A percentile compares a stretch with the other conserved stretches of the same genome.
Evolutionary conservation across 2,797 vertebrate species (phyloP).

Genomic region (Odontamblyopus rebecca): DNA sequence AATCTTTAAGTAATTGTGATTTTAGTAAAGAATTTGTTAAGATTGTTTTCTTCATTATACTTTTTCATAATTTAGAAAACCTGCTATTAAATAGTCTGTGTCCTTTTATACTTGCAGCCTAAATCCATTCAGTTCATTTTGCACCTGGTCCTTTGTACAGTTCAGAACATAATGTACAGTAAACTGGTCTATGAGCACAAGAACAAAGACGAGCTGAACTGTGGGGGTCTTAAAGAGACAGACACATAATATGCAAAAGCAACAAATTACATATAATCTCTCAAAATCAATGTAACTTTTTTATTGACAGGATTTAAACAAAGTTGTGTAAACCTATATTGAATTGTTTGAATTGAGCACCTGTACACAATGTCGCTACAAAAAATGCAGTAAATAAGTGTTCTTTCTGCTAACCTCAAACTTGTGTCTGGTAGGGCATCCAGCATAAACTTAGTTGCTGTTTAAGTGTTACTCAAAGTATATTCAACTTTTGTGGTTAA

Average conservation of each 20-base stretch:
- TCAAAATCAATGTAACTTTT: background rate
- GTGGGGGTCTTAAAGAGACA: conserved; percentile 1
- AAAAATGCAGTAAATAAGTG: background rate
- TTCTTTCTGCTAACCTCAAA: background rate
- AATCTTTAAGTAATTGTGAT: too few relatives aligned
- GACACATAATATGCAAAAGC: background rate
- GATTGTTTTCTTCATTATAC: too few relatives aligned
- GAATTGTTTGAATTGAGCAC: background rate
- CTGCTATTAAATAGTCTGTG: background rate
- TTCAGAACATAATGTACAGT: background rate
- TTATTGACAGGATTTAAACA: background rate
- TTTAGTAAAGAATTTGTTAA: too few relatives aligned
- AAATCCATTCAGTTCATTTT: background rate
- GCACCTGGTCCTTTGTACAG: background rate
- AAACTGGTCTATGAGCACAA: background rate
- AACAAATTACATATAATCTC: background rate
- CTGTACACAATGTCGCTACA: background rate
- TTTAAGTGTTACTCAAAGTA: background rate
- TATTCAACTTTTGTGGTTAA: too few relatives aligned
- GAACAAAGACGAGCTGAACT: background rate
- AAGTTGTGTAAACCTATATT: background rate
- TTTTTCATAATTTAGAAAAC: background rate
- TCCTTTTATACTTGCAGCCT: background rate
- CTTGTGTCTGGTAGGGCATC: background rate
- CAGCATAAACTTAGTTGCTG: background rate